These are phyloP conservation scores for Tetramorium bicarinatum DNA, from an alignment of 2,888 invertebrate species.

Conservation along the genomic window DNA sequence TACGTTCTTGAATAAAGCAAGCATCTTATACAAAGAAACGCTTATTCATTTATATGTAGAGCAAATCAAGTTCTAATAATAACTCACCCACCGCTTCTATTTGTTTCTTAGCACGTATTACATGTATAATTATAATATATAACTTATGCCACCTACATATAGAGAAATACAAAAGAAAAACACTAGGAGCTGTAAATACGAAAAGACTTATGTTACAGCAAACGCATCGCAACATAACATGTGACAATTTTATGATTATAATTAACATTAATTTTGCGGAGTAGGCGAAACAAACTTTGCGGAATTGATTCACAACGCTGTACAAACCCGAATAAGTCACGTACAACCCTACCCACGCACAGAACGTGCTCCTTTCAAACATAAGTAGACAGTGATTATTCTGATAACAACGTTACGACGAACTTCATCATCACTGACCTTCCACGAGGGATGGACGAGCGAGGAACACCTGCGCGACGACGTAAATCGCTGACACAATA, in stretches of 20 bases:
- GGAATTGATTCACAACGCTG: slow-evolving; percentile 8
- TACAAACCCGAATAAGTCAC: background rate
- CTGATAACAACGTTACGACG: slow-evolving; percentile 16
- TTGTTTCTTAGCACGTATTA: background rate
- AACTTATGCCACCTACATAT: background rate
- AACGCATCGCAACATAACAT: background rate
- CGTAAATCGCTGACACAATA: slow-evolving; percentile 80
- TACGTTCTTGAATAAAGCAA: background rate
- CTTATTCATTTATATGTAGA: background rate
- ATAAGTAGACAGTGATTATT: slow-evolving; percentile 32
- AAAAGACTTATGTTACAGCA: slow-evolving; percentile 2
- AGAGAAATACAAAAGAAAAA: background rate
- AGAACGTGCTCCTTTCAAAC: slow-evolving; percentile 20
- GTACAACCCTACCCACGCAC: slow-evolving; percentile 27
- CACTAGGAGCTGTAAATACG: background rate
- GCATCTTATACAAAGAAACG: background rate
- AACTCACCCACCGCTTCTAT: background rate
- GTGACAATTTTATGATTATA: slow-evolving; percentile 14
- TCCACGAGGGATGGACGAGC: slow-evolving; percentile 78
- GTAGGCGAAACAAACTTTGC: slow-evolving; percentile 1
- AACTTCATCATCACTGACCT: slow-evolving; percentile 80
- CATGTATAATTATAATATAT: slow-evolving; percentile 2
- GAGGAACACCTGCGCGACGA: slow-evolving; percentile 77
- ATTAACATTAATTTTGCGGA: slow-evolving; percentile 29
- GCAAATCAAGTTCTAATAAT: background rate